Conservation (phyloP, 1,140 invertebrate genomes). For the Pararge aegeria region DNA sequence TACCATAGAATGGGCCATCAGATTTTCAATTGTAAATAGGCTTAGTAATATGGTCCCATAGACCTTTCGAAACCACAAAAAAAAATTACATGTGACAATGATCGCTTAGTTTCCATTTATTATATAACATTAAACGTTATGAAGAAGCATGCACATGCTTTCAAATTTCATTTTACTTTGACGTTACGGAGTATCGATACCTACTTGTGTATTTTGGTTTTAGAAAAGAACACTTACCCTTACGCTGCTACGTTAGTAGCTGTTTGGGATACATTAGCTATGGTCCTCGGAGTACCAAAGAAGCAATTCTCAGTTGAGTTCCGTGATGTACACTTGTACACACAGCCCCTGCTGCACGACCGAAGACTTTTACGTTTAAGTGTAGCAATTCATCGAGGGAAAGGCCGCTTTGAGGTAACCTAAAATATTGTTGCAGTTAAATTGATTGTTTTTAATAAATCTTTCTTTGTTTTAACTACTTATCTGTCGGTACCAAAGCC, state of each 20-base stretch:
- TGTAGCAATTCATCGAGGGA: slow-evolving; percentile 40
- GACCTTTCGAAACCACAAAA: too few relatives aligned
- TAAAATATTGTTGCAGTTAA: not conserved
- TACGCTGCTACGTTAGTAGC: slow-evolving; percentile 41
- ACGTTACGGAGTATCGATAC: too few relatives aligned
- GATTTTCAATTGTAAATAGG: too few relatives aligned
- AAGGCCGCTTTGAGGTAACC: slow-evolving; percentile 50
- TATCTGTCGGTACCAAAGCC: not conserved
- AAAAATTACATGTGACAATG: too few relatives aligned
- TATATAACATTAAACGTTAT: too few relatives aligned
- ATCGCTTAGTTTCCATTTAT: too few relatives aligned
- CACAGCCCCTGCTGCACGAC: slow-evolving; percentile 42
- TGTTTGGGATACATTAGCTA: slow-evolving; percentile 54
- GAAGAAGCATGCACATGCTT: too few relatives aligned
- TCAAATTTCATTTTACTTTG: too few relatives aligned
- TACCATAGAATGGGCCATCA: too few relatives aligned
- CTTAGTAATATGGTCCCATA: too few relatives aligned
- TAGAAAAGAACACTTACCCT: slow-evolving; percentile 41
- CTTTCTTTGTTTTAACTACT: too few relatives aligned
- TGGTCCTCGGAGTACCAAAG: slow-evolving; percentile 31
- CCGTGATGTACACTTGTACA: slow-evolving; percentile 35
- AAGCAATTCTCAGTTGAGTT: slow-evolving; percentile 42
- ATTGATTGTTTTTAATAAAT: not conserved
- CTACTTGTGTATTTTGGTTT: not conserved
- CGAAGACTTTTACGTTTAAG: slow-evolving; percentile 31